phyloP scores from a whole-genome alignment of 1,140 invertebrate genomes.

The Anthonomus grandis region DNA sequence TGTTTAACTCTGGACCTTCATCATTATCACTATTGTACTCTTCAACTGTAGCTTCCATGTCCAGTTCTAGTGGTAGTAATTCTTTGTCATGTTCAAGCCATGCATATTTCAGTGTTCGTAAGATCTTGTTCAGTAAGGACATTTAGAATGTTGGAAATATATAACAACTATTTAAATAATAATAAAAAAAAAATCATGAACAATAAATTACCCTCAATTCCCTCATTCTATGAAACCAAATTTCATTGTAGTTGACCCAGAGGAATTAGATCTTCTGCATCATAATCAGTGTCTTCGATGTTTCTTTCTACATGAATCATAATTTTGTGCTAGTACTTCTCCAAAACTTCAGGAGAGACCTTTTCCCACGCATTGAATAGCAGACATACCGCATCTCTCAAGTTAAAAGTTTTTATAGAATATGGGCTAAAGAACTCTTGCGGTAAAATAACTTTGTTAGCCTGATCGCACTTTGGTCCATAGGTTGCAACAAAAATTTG shows the following conservation, averaged over 20 bases:
- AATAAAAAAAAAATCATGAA: constrained; percentile 17
- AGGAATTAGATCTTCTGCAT: constrained; percentile 21
- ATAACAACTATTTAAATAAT: not conserved
- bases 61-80: constrained; percentile 21
- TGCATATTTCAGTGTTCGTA: constrained; percentile 8
- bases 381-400: constrained; percentile 11
- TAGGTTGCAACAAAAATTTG: not conserved
- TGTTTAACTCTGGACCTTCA: constrained; percentile 21
- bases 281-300: constrained; percentile 8
- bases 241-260: constrained; percentile 8
- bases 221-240: constrained; percentile 16
- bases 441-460: constrained; percentile 7
- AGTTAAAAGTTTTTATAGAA: constrained; percentile 8
- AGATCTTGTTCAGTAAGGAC: constrained; percentile 15
- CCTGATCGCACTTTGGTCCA: not conserved
- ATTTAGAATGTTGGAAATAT: constrained; percentile 14
- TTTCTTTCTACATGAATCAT: not conserved
- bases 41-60: constrained; percentile 13
- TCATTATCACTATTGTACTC: constrained; percentile 8
- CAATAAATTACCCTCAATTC: too few relatives aligned
- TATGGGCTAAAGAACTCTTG: constrained; percentile 16
- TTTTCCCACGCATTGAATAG: constrained; percentile 22
- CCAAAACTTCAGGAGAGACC: constrained; percentile 11
- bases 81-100: constrained; percentile 17
- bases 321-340: constrained; percentile 20